Percentiles rank a stretch among this genome's conserved stretches.
Conservation (phyloP, 2,888 invertebrate genomes). For the Oasisia sp. region DNA sequence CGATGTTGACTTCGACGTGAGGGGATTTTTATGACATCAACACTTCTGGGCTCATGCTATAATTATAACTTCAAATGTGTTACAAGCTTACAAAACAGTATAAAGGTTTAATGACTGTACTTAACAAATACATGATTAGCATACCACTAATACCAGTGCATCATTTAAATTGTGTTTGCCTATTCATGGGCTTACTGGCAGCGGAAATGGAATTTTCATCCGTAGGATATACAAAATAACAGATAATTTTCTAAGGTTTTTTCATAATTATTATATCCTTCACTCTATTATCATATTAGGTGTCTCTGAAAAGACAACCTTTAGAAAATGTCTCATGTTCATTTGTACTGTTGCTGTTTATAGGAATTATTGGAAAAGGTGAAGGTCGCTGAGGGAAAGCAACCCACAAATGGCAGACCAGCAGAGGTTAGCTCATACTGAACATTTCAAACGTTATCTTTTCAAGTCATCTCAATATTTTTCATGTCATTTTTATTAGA, state of each 20-base stretch:
- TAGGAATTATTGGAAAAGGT: background rate
- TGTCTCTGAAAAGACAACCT: background rate
- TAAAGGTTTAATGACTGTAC: too few relatives aligned
- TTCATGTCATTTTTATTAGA: background rate
- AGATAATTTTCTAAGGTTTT: background rate
- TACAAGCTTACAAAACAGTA: too few relatives aligned
- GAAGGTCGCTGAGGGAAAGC: background rate
- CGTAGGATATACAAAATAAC: too few relatives aligned
- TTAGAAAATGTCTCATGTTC: background rate
- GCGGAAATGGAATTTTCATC: too few relatives aligned
- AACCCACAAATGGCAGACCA: background rate
- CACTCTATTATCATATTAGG: background rate
- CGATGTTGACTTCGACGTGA: conserved; percentile 38
- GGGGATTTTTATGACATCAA: background rate
- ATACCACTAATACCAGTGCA: too few relatives aligned
- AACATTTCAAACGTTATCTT: background rate
- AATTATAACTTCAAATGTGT: too few relatives aligned
- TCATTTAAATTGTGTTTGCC: too few relatives aligned
- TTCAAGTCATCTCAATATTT: background rate
- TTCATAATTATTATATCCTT: background rate
- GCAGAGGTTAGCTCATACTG: background rate
- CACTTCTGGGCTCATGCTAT: background rate
- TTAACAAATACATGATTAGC: too few relatives aligned
- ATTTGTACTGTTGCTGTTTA: background rate
- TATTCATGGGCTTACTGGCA: too few relatives aligned